A percentile compares a stretch with the other conserved stretches of the same genome.
phyloP scores from a whole-genome alignment of 2,888 invertebrate species.

The Drosophila suboccidentalis region DNA sequence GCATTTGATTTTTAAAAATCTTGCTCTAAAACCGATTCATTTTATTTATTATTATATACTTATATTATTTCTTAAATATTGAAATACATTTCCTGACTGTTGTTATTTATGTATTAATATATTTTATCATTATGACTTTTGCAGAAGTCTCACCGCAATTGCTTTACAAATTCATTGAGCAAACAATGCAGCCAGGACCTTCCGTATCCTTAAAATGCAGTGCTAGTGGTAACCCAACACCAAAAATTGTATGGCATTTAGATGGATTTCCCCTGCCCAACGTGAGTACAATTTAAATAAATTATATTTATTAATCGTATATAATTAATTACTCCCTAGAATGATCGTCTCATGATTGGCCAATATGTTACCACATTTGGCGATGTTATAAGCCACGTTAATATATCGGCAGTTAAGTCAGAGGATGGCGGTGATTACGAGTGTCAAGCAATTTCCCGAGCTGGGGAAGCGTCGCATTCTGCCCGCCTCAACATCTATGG shows the following conservation, averaged over 20 bases:
- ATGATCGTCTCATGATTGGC: conserved; percentile 92
- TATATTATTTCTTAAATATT: background rate
- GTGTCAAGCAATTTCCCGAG: conserved; percentile 92
- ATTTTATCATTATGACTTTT: background rate
- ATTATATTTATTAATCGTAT: background rate
- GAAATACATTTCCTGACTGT: too few relatives aligned
- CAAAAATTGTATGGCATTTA: conserved; percentile 91
- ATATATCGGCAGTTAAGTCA: conserved; percentile 93
- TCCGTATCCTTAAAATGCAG: conserved; percentile 92
- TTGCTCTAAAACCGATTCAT: too few relatives aligned
- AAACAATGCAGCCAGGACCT: conserved; percentile 92
- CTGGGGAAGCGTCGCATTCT: conserved; percentile 92
- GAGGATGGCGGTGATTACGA: conserved; percentile 96
- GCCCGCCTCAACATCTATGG: conserved; percentile 95
- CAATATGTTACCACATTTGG: conserved; percentile 96
- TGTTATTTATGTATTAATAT: background rate
- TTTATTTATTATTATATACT: too few relatives aligned
- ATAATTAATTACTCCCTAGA: conserved; percentile 70
- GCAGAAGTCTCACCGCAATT: conserved; percentile 91
- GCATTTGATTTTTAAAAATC: too few relatives aligned
- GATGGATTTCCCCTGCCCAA: conserved; percentile 90
- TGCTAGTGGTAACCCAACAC: conserved; percentile 91
- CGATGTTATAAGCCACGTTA: conserved; percentile 96
- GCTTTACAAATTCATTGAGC: conserved; percentile 91
- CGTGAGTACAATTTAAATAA: conserved; percentile 69